Evolutionary conservation across 2,113 vertebrate species (phyloP), one percentile per base, ranked within the genome.

Genomic region (Ariopsis seemanni): DNA sequence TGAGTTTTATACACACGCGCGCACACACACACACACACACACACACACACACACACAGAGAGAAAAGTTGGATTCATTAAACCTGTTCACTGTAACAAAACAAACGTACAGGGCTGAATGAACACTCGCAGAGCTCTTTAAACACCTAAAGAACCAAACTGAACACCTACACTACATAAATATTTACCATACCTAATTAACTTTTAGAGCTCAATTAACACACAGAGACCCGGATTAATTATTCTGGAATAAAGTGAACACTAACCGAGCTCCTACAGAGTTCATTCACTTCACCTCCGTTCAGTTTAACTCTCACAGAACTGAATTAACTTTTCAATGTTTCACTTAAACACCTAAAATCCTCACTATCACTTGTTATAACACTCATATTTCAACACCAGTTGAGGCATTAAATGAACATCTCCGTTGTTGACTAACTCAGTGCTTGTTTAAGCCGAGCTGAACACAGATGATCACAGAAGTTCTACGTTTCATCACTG

Each of bases 1-100:
- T 80, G 53, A 79, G 22, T 22, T 8, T 55, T n/a, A 79, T 25
- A 79, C 75, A 79, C 77, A 75, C 72, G 50, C 72, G 50, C 72
- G 50, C 72, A 50, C 72, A 75, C 72, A 79, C 52, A 79, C 75
- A 79, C 77, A 75, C 72, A 75, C 72, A 75, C 72, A 75, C 72
- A 50, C 72, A 75, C 72, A 75, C 72, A 75, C 15, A 50, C 17
- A 74, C 6, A 63, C 22, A 63, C 22, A 63, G 25, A 65, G 25
- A 65, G 62, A 65, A 65, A n/a, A 4, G 63, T 65, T 65, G 10
- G 25, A 25, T 65, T 65, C 9, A 65, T 65, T 25, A 65, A n/a
- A 63, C 7, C 62, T 58, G 57, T 58, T 58, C 60, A 62, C 55
- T 62, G 6, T 22, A 62, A 62, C 20, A 62, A 7, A 62, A 22